phyloP scores from a whole-genome alignment of 2,888 invertebrate genomes.

The Sphaerophoria rueppellii region DNA sequence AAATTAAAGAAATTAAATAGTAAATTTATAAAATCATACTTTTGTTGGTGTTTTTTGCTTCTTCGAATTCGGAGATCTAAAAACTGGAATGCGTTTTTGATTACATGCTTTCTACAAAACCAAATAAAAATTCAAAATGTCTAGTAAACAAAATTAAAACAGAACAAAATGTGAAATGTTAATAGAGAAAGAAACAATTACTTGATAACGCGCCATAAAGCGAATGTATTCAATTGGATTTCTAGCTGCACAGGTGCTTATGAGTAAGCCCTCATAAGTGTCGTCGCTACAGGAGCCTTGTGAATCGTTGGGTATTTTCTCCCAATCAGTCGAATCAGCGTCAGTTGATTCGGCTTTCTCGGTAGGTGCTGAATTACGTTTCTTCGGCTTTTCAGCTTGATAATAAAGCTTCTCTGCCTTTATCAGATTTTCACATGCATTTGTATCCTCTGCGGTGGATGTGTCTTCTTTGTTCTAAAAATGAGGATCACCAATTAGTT shows the following conservation, averaged over 20 bases:
- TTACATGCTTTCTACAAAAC: slow-evolving; percentile 79
- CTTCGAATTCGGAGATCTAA: slow-evolving; percentile 72
- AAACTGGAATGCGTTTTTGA: slow-evolving; percentile 79
- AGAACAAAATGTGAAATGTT: slow-evolving; percentile 66
- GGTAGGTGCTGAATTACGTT: slow-evolving; percentile 50
- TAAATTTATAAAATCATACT: slow-evolving; percentile 76
- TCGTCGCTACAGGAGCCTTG: slow-evolving; percentile 74
- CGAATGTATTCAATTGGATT: slow-evolving; percentile 79
- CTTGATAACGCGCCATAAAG: slow-evolving; percentile 82
- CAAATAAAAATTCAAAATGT: slow-evolving; percentile 66
- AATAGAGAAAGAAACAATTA: slow-evolving; percentile 65
- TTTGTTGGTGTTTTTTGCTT: slow-evolving; percentile 71
- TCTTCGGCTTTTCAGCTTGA: slow-evolving; percentile 48
- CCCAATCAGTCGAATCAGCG: slow-evolving; percentile 62
- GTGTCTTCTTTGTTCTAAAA: slow-evolving; percentile 57
- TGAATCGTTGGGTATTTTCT: slow-evolving; percentile 47
- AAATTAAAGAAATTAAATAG: slow-evolving; percentile 27
- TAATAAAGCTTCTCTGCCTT: slow-evolving; percentile 39
- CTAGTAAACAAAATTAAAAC: slow-evolving; percentile 69
- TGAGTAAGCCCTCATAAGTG: slow-evolving; percentile 79
- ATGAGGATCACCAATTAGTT: background rate
- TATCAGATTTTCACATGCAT: slow-evolving; percentile 25
- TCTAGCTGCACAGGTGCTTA: slow-evolving; percentile 79
- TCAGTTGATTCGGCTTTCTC: slow-evolving; percentile 58
- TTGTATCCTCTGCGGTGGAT: slow-evolving; percentile 52